A percentile compares a stretch with the other conserved stretches of the same genome.
Conservation (phyloP, 2,797 vertebrate species). For the Pithecia hirsuta region DNA sequence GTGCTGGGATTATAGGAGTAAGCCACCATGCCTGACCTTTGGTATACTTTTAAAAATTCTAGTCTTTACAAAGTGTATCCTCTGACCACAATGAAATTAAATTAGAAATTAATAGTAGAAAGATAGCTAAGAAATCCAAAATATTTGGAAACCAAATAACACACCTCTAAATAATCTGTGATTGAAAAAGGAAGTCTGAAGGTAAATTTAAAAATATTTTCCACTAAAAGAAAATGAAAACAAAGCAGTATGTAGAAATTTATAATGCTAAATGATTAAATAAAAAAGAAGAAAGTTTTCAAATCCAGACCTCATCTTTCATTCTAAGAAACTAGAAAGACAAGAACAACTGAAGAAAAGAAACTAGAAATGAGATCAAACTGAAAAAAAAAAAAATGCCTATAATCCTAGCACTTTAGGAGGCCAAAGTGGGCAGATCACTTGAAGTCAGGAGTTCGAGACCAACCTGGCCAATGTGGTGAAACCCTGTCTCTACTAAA, state of each 20-base stretch:
- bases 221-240: not conserved
- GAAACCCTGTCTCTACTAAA: not conserved
- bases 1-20: not conserved
- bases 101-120: not conserved
- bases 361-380: not conserved
- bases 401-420: not conserved
- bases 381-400: not conserved
- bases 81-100: not conserved
- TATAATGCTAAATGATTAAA: not conserved
- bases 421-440: too few relatives aligned
- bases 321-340: not conserved
- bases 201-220: not conserved
- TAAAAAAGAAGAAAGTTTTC: not conserved
- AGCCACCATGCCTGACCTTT: not conserved
- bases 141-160: not conserved
- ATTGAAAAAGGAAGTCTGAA: not conserved
- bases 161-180: not conserved
- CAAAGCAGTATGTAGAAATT: not conserved
- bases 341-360: not conserved
- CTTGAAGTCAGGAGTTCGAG: not conserved
- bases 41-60: not conserved
- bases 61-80: not conserved
- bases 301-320: not conserved
- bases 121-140: not conserved
- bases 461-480: not conserved